Conservation (phyloP, 2,797 vertebrate genomes). For the Pseudochirops cupreus region DNA sequence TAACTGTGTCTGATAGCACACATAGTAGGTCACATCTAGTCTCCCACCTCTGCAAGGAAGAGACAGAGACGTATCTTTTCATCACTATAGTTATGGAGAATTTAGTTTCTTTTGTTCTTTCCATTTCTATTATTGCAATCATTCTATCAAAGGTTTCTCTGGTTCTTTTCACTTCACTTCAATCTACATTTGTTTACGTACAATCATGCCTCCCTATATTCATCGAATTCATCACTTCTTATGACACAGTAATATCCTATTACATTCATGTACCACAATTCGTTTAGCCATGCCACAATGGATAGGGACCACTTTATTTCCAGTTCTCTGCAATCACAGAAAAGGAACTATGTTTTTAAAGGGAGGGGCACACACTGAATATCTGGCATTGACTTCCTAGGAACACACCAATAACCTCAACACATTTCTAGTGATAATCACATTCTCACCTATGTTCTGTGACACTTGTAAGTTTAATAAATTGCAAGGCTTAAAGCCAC, state of each 20-base stretch:
- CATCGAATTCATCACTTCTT: not conserved
- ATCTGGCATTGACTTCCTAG: not conserved
- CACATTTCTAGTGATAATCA: not conserved
- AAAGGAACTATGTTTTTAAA: not conserved
- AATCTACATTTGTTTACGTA: not conserved
- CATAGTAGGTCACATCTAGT: not conserved
- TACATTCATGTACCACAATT: not conserved
- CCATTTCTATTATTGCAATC: not conserved
- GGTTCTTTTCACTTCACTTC: not conserved
- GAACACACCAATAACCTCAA: not conserved
- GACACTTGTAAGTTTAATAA: not conserved
- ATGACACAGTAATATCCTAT: not conserved
- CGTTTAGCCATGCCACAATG: not conserved
- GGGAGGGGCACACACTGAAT: not conserved
- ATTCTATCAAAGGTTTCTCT: not conserved
- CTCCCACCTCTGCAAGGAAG: not conserved
- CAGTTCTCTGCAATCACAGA: not conserved
- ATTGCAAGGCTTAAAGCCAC: conserved; percentile 25
- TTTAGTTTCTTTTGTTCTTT: not conserved
- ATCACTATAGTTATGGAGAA: not conserved
- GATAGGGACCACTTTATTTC: not conserved
- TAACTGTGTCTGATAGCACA: not conserved
- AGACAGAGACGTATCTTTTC: not conserved
- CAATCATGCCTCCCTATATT: not conserved
- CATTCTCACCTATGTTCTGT: not conserved